phyloP scores from a whole-genome alignment of 2,888 invertebrate genomes.

The Zhuqinia jingwanae region DNA sequence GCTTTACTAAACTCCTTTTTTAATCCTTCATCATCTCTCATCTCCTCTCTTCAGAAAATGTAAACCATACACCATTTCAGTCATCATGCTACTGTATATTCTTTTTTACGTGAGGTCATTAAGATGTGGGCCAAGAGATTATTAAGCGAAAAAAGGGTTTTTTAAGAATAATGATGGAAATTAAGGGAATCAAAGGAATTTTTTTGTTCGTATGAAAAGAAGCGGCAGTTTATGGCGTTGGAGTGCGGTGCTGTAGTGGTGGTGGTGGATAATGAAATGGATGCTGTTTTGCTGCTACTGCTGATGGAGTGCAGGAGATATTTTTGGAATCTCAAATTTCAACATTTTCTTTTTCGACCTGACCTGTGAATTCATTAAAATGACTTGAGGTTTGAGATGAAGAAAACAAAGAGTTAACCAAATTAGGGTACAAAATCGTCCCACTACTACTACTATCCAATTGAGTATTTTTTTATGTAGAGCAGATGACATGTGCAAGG shows the following conservation, averaged over 20 bases:
- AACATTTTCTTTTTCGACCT: too few relatives aligned
- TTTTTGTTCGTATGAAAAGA: background rate
- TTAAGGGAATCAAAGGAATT: constrained; percentile 36
- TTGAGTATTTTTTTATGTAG: too few relatives aligned
- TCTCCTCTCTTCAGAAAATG: background rate
- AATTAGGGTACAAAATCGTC: too few relatives aligned
- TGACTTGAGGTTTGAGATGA: too few relatives aligned
- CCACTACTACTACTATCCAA: too few relatives aligned
- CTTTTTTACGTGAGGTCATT: constrained; percentile 40
- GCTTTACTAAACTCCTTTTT: background rate
- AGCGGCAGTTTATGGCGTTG: too few relatives aligned
- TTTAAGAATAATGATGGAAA: constrained; percentile 55
- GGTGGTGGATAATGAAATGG: background rate
- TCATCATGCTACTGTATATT: constrained; percentile 27
- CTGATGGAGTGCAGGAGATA: too few relatives aligned
- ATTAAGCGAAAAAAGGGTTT: constrained; percentile 29
- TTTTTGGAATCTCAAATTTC: too few relatives aligned
- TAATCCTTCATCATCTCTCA: constrained; percentile 11
- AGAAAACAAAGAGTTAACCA: too few relatives aligned
- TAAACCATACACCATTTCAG: constrained; percentile 3
- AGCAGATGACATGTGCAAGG: too few relatives aligned
- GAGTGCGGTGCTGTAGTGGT: background rate
- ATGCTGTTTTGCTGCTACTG: too few relatives aligned
- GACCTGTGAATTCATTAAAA: too few relatives aligned
- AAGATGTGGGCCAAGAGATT: constrained; percentile 63